These are phyloP conservation scores for Heliconius charithonia DNA, from an alignment of 2,888 invertebrate genomes.

Conservation along the genomic window DNA sequence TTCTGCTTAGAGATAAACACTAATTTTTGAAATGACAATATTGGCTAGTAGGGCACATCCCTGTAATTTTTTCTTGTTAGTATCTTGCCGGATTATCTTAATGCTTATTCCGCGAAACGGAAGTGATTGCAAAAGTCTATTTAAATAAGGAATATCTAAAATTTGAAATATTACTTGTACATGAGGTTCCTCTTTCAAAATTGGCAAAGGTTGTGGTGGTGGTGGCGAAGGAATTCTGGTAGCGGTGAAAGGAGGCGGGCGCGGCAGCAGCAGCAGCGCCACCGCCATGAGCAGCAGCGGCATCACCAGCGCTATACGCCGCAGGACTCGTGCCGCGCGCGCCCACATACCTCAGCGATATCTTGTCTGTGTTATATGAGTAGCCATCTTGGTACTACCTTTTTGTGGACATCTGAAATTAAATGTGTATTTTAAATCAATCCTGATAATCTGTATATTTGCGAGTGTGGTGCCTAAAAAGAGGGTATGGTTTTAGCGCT, in stretches of 20 bases:
- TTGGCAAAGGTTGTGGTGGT: constrained; percentile 40
- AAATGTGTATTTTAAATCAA: background rate
- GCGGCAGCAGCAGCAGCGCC: constrained; percentile 78
- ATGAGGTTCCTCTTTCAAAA: constrained; percentile 54
- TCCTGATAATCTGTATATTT: background rate
- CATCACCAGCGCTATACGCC: constrained; percentile 77
- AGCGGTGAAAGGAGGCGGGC: constrained; percentile 65
- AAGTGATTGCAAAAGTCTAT: background rate
- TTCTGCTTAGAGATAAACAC: too few relatives aligned
- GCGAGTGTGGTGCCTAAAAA: too few relatives aligned
- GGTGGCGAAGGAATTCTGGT: constrained; percentile 55
- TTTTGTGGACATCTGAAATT: constrained; percentile 30
- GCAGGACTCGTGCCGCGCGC: constrained; percentile 71
- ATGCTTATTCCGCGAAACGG: background rate
- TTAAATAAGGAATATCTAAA: background rate
- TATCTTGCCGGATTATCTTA: too few relatives aligned
- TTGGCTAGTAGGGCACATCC: too few relatives aligned
- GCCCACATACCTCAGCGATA: constrained; percentile 64
- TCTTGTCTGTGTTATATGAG: constrained; percentile 34
- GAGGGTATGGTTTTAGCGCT: too few relatives aligned
- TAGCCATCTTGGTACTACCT: constrained; percentile 38
- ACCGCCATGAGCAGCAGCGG: constrained; percentile 80
- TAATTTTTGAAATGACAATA: too few relatives aligned
- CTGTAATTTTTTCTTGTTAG: too few relatives aligned
- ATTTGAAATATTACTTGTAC: constrained; percentile 52